Conservation (phyloP, 2,888 invertebrate species). For the Gastracanthus pulcherrimus region DNA sequence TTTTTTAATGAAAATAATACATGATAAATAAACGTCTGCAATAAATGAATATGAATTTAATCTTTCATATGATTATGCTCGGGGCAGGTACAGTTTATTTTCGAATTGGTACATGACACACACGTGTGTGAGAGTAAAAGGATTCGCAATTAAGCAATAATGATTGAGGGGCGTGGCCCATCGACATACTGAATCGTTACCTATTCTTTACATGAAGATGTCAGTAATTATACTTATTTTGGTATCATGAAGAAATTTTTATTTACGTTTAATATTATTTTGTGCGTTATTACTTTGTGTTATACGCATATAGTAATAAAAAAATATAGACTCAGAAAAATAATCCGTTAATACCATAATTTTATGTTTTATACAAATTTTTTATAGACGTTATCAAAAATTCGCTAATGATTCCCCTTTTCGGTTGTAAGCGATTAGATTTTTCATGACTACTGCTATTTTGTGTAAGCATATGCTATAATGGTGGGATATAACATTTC, state of each 20-base stretch:
- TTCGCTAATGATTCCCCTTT: too few species aligned
- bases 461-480: too few species aligned
- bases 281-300: background rate
- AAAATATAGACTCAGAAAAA: too few species aligned
- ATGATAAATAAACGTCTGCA: background rate
- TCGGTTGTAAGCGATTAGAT: too few species aligned
- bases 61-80: slow-evolving; percentile 28
- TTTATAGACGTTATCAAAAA: too few species aligned
- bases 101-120: slow-evolving; percentile 4
- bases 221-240: slow-evolving; percentile 12
- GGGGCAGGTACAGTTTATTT: slow-evolving; percentile 25
- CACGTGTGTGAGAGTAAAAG: slow-evolving; percentile 26
- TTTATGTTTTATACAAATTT: too few species aligned
- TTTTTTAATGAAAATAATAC: background rate
- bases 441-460: too few species aligned
- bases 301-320: too few species aligned
- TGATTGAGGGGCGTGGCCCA: slow-evolving; percentile 29
- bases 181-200: slow-evolving; percentile 21
- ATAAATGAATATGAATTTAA: slow-evolving; percentile 28
- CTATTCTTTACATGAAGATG: slow-evolving; percentile 24
- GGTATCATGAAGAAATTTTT: background rate
- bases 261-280: background rate
- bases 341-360: too few species aligned
- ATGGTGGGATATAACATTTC: too few species aligned
- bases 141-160: slow-evolving; percentile 38